Evolutionary conservation across 2,797 vertebrate genomes (phyloP).

Genomic region (Valencia hispanica): DNA sequence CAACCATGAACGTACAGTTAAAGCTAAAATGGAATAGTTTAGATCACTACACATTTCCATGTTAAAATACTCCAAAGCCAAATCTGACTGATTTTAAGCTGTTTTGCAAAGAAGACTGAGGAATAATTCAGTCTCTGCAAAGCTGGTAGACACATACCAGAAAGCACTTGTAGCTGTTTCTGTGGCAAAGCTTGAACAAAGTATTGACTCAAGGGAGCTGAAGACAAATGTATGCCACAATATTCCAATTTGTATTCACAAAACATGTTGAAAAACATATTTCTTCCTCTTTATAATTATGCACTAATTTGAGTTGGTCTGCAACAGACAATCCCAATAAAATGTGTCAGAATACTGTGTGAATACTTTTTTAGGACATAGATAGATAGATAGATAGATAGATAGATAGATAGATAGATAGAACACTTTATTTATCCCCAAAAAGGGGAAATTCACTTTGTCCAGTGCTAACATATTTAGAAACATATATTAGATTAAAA

Average conservation of each 20-base stretch:
- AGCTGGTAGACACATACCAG: neutral
- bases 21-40: neutral
- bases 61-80: too few species aligned
- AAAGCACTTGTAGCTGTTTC: neutral
- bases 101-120: neutral
- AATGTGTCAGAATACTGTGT: neutral
- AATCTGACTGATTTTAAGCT: neutral
- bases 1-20: too few species aligned
- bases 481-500: too few species aligned
- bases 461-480: too few species aligned
- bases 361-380: too few species aligned
- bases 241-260: neutral
- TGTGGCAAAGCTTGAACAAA: neutral
- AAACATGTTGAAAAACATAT: neutral
- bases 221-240: neutral
- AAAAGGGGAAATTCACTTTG: too few species aligned
- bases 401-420: too few species aligned
- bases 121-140: neutral
- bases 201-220: neutral
- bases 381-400: too few species aligned
- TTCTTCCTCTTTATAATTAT: neutral
- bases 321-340: neutral
- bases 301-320: neutral
- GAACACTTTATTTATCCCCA: too few species aligned
- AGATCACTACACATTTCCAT: neutral